Evolutionary conservation across 2,113 vertebrate genomes (phyloP), one percentile per base, ranked within the genome.

Genomic region (Chloropsis hardwickii): DNA sequence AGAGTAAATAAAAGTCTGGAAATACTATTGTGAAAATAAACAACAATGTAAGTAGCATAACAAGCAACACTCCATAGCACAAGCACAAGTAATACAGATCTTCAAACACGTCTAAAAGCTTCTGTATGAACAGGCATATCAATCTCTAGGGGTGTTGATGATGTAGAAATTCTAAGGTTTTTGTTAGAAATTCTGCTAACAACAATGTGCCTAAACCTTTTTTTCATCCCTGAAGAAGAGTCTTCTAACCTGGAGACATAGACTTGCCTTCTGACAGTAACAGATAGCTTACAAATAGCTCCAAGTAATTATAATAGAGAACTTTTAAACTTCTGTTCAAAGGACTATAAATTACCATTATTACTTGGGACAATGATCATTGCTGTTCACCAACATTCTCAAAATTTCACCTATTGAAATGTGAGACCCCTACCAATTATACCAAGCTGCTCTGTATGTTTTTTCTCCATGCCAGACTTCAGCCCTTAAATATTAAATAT

Each of bases 1-100:
- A 74, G 48, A 86, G 86, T 90, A 96, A 96, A 93, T 78, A 94
- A 51, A 95, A 74, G 77, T 74, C 74, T 81, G 65, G 47, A 90
- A 93, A 93, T 66, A 88, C 56, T 81, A 81, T n/a, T 84, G 56
- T 86, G 82, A 88, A 94, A 96, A 92, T 62, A 95, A 96, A 91
- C 88, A 90, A 56, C 74, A 85, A 87, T 42, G 50, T 40, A 81
- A 93, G 53, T 3, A 90, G 72, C 76, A 90, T 61, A 90, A 86
- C 45, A 88, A 84, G 44, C 76, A 74, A 71, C 0, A 17, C 57
- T 82, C n/a, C 3, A 0, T 67, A 86, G 61, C 6, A 5, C 53
- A 71, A 45, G n/a, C 60, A 83, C 37, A 90, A 86, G 56, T 54
- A 88, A 90, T 33, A 53, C 4, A 58, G 47, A 61, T 48, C 76